A percentile compares a stretch with the other conserved stretches of the same genome.
Conservation (phyloP, 1,140 invertebrate species). For the Thaumatotibia leucotreta region DNA sequence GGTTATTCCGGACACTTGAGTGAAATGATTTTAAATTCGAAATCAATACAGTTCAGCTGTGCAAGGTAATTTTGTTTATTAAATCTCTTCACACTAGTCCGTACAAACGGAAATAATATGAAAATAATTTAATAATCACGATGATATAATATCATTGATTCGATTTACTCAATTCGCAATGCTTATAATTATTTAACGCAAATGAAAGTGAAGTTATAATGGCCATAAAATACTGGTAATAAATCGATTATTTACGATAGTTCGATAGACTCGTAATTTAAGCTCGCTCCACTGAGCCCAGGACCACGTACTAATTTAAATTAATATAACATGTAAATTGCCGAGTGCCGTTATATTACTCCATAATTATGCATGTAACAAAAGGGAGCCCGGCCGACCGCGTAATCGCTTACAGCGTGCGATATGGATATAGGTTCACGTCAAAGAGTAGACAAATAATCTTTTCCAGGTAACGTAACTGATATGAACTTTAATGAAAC, state of each 20-base stretch:
- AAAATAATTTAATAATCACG: too few species aligned
- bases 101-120: too few species aligned
- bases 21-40: too few species aligned
- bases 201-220: background rate
- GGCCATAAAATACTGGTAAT: background rate
- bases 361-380: conserved; percentile 38
- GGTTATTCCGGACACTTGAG: too few species aligned
- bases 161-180: too few species aligned
- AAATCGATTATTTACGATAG: background rate
- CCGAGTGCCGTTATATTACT: conserved; percentile 22
- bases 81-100: too few species aligned
- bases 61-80: too few species aligned
- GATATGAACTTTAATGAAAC: too few species aligned
- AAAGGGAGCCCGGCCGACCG: conserved; percentile 35
- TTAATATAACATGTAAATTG: conserved; percentile 33
- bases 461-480: too few species aligned
- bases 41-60: too few species aligned
- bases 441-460: background rate
- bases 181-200: background rate
- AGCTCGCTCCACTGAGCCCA: conserved; percentile 16
- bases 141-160: too few species aligned
- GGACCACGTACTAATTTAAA: conserved; percentile 29
- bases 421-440: conserved; percentile 6
- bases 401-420: conserved; percentile 27
- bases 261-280: conserved; percentile 13